Base-by-base conservation (phyloP, 2,888 invertebrate species). In the Caenorhabditis parvicauda region DNA sequence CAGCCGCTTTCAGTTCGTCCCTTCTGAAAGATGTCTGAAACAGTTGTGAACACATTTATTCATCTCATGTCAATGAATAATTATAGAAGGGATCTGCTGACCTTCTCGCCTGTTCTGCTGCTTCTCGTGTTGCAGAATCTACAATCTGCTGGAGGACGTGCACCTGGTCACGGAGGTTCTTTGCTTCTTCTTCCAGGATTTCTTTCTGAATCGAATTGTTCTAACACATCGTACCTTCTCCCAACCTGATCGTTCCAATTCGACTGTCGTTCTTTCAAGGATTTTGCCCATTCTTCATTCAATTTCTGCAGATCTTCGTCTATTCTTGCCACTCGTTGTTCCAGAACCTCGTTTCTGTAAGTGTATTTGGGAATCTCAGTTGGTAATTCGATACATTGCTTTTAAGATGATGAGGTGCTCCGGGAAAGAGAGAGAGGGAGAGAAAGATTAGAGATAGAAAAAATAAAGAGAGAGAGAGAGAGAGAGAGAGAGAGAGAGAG, bases 211-310 rank as follows among this genome's bases (percentile, higher is more conserved):
- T 22, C 5, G n/a, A 21, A 9, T 9, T 9, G 4, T 24, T 43
- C 46, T 46, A 7, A 27, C 29, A 17, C n/a, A 22, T 5, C 35
- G 22, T 22, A 24, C 14, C 35, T 25, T 25, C 47, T n/a, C 39
- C 55, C 50, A 45, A 67, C 70, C 45, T 61, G 42, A n/a, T 46
- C 51, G 2, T 54, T 54, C 67, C 65, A 67, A 53, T 67, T 59
- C 24, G 64, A 52, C 39, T 67, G 64, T 37, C 64, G 64, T 27
- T 59, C 62, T 28, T 55, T 56, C 35, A 71, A 41, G 38, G 59
- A 59, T n/a, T 51, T 61, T 19, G 69, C 69, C 72, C 72, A 72
- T n/a, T 67, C 60, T 27, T 69, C 72, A 48, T 70, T 70, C 9
- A 75, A 49, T 55, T 66, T 64, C 1, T 54, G 54, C 37, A 70